Percentiles rank a stretch among this genome's conserved stretches.
These are phyloP conservation scores for Urocolius indicus DNA, from an alignment of 2,113 vertebrate species.

Conservation along the genomic window DNA sequence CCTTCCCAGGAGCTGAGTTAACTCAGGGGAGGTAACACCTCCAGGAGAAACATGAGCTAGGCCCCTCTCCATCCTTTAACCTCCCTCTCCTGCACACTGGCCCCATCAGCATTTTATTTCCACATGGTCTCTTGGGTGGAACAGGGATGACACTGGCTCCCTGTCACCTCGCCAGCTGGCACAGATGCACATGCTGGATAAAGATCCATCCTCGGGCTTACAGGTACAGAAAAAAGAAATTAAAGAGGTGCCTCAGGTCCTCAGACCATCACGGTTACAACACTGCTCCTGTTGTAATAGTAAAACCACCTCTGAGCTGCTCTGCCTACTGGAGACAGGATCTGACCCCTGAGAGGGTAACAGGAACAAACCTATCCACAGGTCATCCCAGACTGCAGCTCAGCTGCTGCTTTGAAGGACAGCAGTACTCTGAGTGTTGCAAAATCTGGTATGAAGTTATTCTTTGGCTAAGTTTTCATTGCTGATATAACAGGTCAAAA, in stretches of 20 bases:
- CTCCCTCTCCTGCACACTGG: neutral
- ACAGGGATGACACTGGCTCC: neutral
- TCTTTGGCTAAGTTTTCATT: neutral
- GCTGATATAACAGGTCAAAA: neutral
- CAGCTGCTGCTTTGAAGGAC: neutral
- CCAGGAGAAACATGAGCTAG: neutral
- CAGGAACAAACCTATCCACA: neutral
- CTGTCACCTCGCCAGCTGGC: neutral
- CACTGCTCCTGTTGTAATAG: neutral
- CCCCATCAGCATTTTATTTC: neutral
- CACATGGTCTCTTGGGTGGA: rapidly evolving
- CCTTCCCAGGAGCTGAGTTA: neutral
- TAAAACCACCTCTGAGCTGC: neutral
- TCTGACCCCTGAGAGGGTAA: neutral
- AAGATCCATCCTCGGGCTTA: neutral
- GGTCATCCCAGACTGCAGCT: neutral
- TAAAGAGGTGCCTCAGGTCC: neutral
- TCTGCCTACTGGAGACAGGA: neutral
- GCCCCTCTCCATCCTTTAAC: neutral
- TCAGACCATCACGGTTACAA: neutral
- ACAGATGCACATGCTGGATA: neutral
- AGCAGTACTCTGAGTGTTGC: neutral
- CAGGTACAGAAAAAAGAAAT: neutral
- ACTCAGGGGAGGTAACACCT: neutral
- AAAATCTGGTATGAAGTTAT: neutral